Conservation (phyloP, 2,797 vertebrate genomes). For the Orientallactaga sibirica region DNA sequence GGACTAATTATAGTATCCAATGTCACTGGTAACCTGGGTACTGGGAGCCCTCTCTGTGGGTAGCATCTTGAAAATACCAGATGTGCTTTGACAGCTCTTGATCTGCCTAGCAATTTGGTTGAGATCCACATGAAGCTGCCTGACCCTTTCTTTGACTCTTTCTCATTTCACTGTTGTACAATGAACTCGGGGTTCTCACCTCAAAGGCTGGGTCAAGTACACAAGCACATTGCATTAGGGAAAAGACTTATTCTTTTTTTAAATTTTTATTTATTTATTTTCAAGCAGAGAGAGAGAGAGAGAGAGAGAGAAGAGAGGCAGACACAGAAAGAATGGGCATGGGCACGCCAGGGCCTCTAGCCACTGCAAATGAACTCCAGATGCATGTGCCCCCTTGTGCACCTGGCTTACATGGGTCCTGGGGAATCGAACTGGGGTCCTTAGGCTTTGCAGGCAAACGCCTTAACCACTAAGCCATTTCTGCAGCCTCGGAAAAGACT, state of each 20-base stretch:
- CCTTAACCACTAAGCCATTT: too few relatives aligned
- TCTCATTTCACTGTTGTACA: fast-evolving
- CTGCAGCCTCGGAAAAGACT: not conserved
- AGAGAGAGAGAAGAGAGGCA: too few relatives aligned
- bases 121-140: not conserved
- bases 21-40: not conserved
- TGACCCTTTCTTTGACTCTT: not conserved
- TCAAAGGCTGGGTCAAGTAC: not conserved
- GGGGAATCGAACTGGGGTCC: too few relatives aligned
- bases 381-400: too few relatives aligned
- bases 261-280: too few relatives aligned
- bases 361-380: too few relatives aligned
- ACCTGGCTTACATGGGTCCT: too few relatives aligned
- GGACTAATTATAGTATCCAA: not conserved
- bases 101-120: not conserved
- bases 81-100: not conserved
- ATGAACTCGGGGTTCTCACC: not conserved
- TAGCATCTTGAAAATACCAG: not conserved
- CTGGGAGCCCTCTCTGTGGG: not conserved
- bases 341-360: too few relatives aligned
- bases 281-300: too few relatives aligned
- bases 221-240: not conserved
- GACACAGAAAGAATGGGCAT: too few relatives aligned
- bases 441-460: too few relatives aligned
- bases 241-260: not conserved